Conservation (phyloP, 2,113 vertebrate species). For the Melospiza georgiana region DNA sequence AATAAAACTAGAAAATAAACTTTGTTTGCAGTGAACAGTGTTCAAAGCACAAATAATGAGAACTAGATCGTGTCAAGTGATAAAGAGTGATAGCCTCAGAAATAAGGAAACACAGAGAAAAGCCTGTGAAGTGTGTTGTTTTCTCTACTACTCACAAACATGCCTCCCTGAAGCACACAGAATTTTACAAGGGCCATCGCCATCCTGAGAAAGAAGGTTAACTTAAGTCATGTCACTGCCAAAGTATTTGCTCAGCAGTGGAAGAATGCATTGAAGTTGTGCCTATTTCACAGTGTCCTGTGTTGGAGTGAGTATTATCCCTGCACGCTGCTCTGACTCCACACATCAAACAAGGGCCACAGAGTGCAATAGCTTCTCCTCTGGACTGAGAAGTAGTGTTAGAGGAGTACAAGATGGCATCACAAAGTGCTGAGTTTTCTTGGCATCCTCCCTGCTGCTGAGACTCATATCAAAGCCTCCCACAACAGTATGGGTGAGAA, state of each 20-base stretch:
- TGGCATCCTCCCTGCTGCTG: neutral
- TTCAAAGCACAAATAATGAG: neutral
- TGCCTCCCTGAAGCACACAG: neutral
- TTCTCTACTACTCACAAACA: neutral
- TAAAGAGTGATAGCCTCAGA: neutral
- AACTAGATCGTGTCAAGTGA: neutral
- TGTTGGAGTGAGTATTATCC: neutral
- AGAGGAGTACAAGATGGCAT: neutral
- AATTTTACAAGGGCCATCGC: neutral
- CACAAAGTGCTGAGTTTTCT: neutral
- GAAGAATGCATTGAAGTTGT: neutral
- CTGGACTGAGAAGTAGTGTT: neutral
- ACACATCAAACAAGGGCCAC: neutral
- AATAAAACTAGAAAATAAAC: neutral
- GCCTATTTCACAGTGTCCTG: neutral
- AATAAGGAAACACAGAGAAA: neutral
- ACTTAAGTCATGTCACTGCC: neutral
- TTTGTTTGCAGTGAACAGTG: neutral
- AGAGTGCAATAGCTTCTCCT: neutral
- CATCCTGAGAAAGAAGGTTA: neutral
- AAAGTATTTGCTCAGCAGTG: neutral
- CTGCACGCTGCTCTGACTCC: neutral
- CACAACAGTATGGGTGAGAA: neutral
- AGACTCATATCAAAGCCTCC: neutral
- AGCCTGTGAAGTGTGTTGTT: neutral